Evolutionary conservation across 2,797 vertebrate species (phyloP).

Genomic region (Calcarius lapponicus): DNA sequence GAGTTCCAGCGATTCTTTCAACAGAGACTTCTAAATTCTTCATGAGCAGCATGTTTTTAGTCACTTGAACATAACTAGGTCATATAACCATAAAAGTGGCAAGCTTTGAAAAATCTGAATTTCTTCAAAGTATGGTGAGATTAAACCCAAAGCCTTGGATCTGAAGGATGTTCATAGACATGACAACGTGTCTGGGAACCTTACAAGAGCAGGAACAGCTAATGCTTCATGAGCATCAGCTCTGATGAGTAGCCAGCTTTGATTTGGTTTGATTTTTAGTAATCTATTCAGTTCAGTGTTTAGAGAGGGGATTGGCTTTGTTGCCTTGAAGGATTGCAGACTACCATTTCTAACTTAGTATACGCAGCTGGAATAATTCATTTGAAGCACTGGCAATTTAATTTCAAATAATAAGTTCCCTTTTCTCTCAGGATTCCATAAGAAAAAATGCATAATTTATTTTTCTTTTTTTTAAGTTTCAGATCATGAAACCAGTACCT

Average conservation of each 20-base stretch:
- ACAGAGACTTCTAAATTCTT: background rate
- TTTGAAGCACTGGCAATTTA: background rate
- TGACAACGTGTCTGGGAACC: background rate
- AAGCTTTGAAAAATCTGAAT: background rate
- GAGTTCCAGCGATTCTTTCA: background rate
- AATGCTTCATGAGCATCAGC: background rate
- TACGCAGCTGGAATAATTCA: background rate
- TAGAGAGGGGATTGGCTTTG: background rate
- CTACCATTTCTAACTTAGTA: background rate
- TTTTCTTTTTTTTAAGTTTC: background rate
- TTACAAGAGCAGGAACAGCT: background rate
- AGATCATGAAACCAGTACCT: background rate
- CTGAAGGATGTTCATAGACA: background rate
- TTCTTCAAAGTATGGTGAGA: background rate
- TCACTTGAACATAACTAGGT: background rate
- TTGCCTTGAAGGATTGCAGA: background rate
- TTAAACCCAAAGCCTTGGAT: background rate
- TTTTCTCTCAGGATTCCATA: background rate
- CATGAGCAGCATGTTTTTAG: background rate
- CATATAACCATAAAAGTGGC: background rate
- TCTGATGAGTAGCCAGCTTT: background rate
- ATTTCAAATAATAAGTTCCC: background rate
- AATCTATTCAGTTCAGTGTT: background rate
- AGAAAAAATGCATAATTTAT: background rate
- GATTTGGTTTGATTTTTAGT: background rate